Conservation (phyloP, 1,140 invertebrate species). For the Drosophila sp. region DNA sequence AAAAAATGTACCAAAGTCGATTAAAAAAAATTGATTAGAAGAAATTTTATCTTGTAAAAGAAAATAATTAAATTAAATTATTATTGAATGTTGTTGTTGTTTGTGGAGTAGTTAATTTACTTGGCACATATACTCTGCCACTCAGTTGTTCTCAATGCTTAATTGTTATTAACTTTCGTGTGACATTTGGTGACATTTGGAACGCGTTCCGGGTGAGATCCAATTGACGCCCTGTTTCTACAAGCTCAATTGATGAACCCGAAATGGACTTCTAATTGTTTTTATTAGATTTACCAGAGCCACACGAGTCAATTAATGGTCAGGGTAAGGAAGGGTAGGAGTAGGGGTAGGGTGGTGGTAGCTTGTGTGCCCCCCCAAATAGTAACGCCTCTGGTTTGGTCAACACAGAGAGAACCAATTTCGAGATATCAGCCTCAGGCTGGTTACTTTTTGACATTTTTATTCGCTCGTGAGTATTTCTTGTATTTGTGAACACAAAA, state of each 20-base stretch:
- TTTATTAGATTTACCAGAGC: slow-evolving; percentile 69
- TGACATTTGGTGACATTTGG: slow-evolving; percentile 74
- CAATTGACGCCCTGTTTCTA: slow-evolving; percentile 60
- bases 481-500: slow-evolving; percentile 38
- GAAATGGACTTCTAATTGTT: slow-evolving; percentile 60
- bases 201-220: slow-evolving; percentile 24
- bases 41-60: slow-evolving; percentile 9
- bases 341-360: not conserved
- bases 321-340: not conserved
- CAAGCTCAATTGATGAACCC: slow-evolving; percentile 69
- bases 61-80: slow-evolving; percentile 66
- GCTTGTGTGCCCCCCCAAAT: not conserved
- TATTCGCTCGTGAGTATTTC: slow-evolving; percentile 43
- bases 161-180: slow-evolving; percentile 79
- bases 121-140: slow-evolving; percentile 14
- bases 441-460: slow-evolving; percentile 66
- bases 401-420: slow-evolving; percentile 40
- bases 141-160: slow-evolving; percentile 38
- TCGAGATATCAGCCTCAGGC: slow-evolving; percentile 49
- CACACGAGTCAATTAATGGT: slow-evolving; percentile 17
- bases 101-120: slow-evolving; percentile 48
- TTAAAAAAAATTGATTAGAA: not conserved
- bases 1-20: too few species aligned
- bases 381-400: slow-evolving; percentile 33
- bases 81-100: slow-evolving; percentile 51